Conservation (phyloP, 2,888 invertebrate species). For the Cistogaster globosa region DNA sequence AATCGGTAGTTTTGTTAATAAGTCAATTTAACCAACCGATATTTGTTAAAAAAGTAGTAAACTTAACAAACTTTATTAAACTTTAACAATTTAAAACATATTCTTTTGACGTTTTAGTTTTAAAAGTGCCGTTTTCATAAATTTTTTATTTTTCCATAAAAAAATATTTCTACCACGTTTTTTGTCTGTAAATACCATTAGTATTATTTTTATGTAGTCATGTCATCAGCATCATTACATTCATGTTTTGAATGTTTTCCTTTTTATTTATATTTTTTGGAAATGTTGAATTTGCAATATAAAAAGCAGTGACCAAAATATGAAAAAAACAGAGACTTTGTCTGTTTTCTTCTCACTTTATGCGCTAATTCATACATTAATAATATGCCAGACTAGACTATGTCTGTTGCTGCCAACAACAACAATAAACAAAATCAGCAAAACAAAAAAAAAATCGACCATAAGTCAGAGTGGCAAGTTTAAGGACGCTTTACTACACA, state of each 20-base stretch:
- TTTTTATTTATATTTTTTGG: conserved; percentile 15
- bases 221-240: conserved; percentile 53
- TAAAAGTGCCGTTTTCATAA: background rate
- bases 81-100: too few species aligned
- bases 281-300: conserved; percentile 21
- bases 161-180: background rate
- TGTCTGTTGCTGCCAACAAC: conserved; percentile 50
- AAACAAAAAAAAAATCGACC: conserved; percentile 45
- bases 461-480: conserved; percentile 68
- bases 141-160: background rate
- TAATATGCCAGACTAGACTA: conserved; percentile 53
- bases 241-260: conserved; percentile 18
- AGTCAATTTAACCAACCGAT: too few species aligned
- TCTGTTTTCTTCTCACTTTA: conserved; percentile 30
- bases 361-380: conserved; percentile 40
- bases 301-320: conserved; percentile 39
- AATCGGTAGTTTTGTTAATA: too few species aligned
- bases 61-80: too few species aligned
- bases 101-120: too few species aligned
- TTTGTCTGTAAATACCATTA: conserved; percentile 2
- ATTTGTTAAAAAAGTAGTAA: too few species aligned
- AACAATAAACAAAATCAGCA: conserved; percentile 24
- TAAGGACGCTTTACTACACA: conserved; percentile 56
- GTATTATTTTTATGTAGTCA: conserved; percentile 41
- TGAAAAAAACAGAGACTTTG: conserved; percentile 19